Evolutionary conservation across 2,113 vertebrate genomes (phyloP), one percentile per base, ranked within the genome.

Genomic region (Phrynosoma platyrhinos): DNA sequence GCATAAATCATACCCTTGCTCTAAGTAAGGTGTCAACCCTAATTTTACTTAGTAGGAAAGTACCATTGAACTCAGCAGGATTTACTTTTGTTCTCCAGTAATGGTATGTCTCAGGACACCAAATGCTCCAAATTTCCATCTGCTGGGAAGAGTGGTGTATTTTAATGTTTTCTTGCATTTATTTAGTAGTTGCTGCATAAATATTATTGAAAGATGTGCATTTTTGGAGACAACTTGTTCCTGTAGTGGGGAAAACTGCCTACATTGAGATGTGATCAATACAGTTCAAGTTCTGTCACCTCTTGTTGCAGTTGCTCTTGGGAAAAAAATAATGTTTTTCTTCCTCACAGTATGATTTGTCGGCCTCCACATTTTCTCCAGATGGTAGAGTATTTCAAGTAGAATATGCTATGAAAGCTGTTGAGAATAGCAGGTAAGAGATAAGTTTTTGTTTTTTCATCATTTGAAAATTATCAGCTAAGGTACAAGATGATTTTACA

Each of bases 311-410:
- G 36, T 0, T 79, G 0, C 0, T 4, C 27, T 79, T 76, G 25
- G 53, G 64, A 69, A 3, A 80, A 94, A 78, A 90, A 0, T 68
- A 0, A 68, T 92, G 0, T 71, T 0, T 90, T 91, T 94, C 71
- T 52, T 5, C 87, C 91, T 5, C 94, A 97, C 87, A 96, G 99
- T 99, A 99, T 69, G 99, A 99, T 93, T 94, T 99, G 92, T 99
- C 99, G 16, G 99, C 99, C 53, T 99, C 99, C 91, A 99, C 98
- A 0, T 99, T 99, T 93, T 99, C 99, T 77, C 99, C 99, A 6
- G 99, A 99, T 92, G 99, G 99, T 47, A 97, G 99, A 91, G 99
- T 99, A 64, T 99, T 99, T 93, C 99, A 99, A 94, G 99, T 99
- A 90, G 99, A 99, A 88, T 99, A 99, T 95, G 99, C 99, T 72